These are phyloP conservation scores for Tetrax tetrax DNA, from an alignment of 2,113 vertebrate genomes.

Conservation along the genomic window DNA sequence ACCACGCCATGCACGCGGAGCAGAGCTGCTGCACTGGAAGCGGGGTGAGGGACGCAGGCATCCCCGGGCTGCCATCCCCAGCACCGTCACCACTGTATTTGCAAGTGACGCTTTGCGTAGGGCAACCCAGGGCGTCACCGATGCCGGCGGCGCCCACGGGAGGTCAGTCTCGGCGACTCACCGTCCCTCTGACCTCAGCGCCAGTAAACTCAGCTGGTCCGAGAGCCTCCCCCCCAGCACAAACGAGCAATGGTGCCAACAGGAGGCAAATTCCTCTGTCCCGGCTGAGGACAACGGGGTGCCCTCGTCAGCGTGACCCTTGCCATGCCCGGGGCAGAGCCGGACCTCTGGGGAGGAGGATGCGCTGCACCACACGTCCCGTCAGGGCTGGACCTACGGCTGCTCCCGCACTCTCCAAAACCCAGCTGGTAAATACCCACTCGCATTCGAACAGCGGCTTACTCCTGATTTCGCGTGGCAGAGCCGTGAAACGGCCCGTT, in stretches of 20 bases:
- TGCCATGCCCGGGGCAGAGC: fast-evolving
- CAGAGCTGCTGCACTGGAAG: background rate
- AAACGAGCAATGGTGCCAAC: background rate
- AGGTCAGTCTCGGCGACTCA: background rate
- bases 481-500: fast-evolving
- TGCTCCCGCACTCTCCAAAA: background rate
- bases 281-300: fast-evolving
- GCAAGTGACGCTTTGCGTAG: background rate
- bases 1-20: fast-evolving
- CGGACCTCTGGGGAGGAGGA: background rate
- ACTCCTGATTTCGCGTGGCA: background rate
- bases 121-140: fast-evolving
- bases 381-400: background rate
- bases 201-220: background rate
- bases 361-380: fast-evolving
- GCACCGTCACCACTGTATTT: background rate
- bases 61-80: background rate
- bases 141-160: fast-evolving
- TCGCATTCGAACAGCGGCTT: background rate
- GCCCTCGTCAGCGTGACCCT: fast-evolving
- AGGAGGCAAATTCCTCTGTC: background rate
- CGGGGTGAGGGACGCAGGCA: fast-evolving
- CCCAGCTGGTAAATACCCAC: background rate
- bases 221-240: background rate
- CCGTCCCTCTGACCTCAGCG: background rate